Evolutionary conservation across 2,113 vertebrate species (phyloP).

Genomic region (Cynocephalus volans): DNA sequence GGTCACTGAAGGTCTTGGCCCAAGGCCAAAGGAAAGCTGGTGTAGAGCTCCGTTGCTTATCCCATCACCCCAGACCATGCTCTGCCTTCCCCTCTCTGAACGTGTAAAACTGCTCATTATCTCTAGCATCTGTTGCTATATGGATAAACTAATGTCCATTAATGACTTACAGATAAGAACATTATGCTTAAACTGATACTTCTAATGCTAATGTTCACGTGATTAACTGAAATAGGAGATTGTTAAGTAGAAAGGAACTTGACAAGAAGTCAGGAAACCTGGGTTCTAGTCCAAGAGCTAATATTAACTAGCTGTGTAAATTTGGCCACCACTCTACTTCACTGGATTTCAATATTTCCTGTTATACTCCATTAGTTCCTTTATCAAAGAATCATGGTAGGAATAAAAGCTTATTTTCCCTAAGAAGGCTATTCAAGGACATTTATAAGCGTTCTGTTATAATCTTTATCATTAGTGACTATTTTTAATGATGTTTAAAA

Average conservation of each 20-base stretch:
- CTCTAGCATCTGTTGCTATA: not conserved
- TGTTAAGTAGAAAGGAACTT: conserved; percentile 1
- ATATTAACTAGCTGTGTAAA: not conserved
- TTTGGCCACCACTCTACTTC: not conserved
- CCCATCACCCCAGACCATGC: not conserved
- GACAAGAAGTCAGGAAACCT: not conserved
- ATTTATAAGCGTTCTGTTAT: conserved; percentile 11
- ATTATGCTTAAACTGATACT: not conserved
- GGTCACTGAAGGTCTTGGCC: not conserved
- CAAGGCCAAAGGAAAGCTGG: not conserved
- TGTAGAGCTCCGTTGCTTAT: not conserved
- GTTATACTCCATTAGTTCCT: not conserved
- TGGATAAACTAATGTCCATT: not conserved
- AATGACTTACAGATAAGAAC: not conserved
- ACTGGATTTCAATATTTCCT: not conserved
- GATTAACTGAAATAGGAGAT: not conserved
- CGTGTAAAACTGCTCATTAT: not conserved
- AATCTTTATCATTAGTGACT: conserved; percentile 39
- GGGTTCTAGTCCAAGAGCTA: not conserved
- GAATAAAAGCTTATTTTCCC: not conserved
- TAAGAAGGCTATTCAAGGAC: conserved; percentile 1
- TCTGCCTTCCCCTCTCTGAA: not conserved
- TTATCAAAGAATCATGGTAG: conserved; percentile 9
- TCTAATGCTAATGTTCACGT: not conserved
- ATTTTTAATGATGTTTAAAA: conserved; percentile 55